Conservation (phyloP, 2,888 invertebrate genomes). For the Aradus depressus region DNA sequence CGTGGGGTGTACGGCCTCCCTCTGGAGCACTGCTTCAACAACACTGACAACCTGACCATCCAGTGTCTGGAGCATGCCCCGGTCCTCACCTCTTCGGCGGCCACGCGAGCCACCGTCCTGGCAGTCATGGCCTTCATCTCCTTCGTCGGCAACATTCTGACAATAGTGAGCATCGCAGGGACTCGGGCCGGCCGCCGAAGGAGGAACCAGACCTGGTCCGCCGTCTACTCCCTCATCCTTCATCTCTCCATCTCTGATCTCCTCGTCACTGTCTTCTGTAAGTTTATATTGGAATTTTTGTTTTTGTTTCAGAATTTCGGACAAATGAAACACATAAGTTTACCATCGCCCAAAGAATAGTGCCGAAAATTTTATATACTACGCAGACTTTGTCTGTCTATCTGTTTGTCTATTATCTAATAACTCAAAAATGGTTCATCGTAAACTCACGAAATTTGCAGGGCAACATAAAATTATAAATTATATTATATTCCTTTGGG, state of each 20-base stretch:
- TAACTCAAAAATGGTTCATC: no score
- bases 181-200: constrained; percentile 26
- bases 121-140: constrained; percentile 60
- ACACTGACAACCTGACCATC: constrained; percentile 26
- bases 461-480: no score
- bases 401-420: no score
- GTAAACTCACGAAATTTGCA: no score
- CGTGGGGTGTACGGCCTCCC: constrained; percentile 20
- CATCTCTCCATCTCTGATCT: constrained; percentile 75
- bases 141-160: constrained; percentile 60
- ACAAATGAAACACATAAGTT: no score
- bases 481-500: no score
- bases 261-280: constrained; percentile 51
- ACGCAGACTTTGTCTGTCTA: no score
- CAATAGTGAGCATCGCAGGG: constrained; percentile 61
- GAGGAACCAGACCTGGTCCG: constrained; percentile 27
- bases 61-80: constrained; percentile 55
- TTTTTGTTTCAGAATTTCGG: no score
- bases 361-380: no score
- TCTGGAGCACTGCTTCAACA: constrained; percentile 23
- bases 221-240: constrained; percentile 61
- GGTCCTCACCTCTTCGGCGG: constrained; percentile 47
- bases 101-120: constrained; percentile 55
- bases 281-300: background rate
- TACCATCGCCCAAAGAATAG: no score